Percentiles rank a stretch among this genome's conserved stretches.
Evolutionary conservation across 2,888 invertebrate species (phyloP).

Genomic region (Cyclophora albipunctata): DNA sequence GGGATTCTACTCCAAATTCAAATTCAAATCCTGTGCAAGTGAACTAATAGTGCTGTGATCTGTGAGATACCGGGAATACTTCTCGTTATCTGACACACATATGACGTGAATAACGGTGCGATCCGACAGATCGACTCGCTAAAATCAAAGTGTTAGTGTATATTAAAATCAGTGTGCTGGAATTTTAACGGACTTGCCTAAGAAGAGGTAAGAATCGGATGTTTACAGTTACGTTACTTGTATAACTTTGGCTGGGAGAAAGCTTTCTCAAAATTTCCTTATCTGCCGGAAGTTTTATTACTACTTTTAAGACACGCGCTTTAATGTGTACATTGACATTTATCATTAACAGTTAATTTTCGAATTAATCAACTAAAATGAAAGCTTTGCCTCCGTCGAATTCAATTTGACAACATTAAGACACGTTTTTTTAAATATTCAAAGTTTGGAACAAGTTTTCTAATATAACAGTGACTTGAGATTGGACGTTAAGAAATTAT

Average conservation of each 20-base stretch:
- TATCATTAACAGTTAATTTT: neutral
- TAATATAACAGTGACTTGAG: constrained; percentile 18
- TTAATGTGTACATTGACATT: neutral
- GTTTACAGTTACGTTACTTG: constrained; percentile 71
- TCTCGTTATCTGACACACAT: constrained; percentile 66
- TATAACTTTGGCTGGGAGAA: constrained; percentile 57
- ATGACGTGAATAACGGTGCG: constrained; percentile 71
- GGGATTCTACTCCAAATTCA: constrained; percentile 31
- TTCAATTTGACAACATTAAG: neutral
- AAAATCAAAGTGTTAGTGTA: constrained; percentile 71
- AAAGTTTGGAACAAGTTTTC: constrained; percentile 26
- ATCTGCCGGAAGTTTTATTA: constrained; percentile 26
- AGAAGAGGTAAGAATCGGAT: constrained; percentile 66
- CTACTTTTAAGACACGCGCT: constrained; percentile 4
- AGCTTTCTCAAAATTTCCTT: constrained; percentile 34
- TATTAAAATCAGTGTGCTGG: constrained; percentile 61
- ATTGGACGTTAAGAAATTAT: constrained; percentile 28
- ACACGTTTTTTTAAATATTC: neutral
- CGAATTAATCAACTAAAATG: no score
- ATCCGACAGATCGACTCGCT: constrained; percentile 66
- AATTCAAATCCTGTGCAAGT: constrained; percentile 29
- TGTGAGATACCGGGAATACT: constrained; percentile 48
- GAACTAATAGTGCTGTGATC: constrained; percentile 39
- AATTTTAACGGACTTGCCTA: constrained; percentile 72
- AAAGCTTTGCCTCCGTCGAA: no score